Evolutionary conservation across 92 coral and sea anemone genomes (phyloP), one percentile per base, ranked within the genome.

Genomic region (Palythoa caribaeorum): DNA sequence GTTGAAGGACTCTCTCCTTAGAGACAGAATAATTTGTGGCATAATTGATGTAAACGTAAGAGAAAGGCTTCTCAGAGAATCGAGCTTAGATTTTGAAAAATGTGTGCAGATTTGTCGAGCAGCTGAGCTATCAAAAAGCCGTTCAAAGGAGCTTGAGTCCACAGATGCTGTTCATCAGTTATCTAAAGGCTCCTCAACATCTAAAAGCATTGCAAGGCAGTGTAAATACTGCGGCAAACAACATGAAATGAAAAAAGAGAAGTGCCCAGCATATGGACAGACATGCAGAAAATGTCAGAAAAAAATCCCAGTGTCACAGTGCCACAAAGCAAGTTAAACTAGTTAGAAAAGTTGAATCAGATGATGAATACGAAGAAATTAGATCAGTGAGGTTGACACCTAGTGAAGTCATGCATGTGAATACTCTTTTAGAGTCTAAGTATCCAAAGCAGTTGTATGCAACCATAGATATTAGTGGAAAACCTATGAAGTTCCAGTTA

Each of bases 401-500:
- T 28, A 28, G 28, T 28, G 89, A 87, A 57, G 84, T 53, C 2
- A 9, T 53, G 60, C 37, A 0, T 3, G 40, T 57, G 55, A 37
- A 15, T 37, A 60, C 54, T n/a, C 80, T 28, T 10, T 6, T 10
- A 15, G 36, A 53, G 16, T 44, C 28, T 28, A 28, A 28, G 28
- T 28, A 28, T 28, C 28, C 28, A 28, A 28, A 28, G 28, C 28
- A 28, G 28, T 28, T 28, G 28, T 28, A 28, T 28, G 28, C 28
- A 28, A 28, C 0, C 28, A 28, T 28, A 28, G 78, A 53, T 0
- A 28, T 85, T 47, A 47, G 83, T 71, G 80, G 88, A 35, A 71
- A 71, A 36, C 88, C 88, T 47, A 47, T 21, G 12, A 84, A 84
- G 54, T 84, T 84, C 8, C 88, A 84, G 52, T 60, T 53, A 28